Evolutionary conservation across 2,113 vertebrate species (phyloP), one percentile per base, ranked within the genome.

Genomic region (Rhadina sibilatrix): DNA sequence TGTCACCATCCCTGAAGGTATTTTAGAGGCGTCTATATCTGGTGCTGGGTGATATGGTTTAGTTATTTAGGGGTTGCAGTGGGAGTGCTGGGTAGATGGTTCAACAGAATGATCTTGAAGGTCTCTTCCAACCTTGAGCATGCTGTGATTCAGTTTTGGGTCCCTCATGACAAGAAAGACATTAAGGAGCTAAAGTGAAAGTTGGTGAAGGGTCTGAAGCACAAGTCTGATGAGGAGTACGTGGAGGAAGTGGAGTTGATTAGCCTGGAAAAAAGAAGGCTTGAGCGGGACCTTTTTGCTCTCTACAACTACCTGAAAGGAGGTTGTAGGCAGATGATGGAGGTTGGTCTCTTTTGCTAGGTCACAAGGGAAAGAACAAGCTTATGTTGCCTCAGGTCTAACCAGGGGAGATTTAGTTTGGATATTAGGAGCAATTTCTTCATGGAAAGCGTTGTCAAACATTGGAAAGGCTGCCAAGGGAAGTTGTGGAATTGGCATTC

Each of bases 251-350:
- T 17, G 17, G 14, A 3, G 5, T 10, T 52, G 11, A 25, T 66
- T 50, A 37, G 9, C 18, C 33, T 33, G 9, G 18, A 44, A 10
- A 52, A 77, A 44, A 37, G 21, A 14, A 44, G 25, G 7, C 6
- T 31, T 1, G 8, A 1, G 8, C 2, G 10, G 18, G 9, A 37
- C 5, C 7, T 33, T 44, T 68, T 52, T 31, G 11, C 17, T 31
- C 13, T 60, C 33, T 44, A 37, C 14, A 59, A 6, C 21, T 68
- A 37, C 6, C 9, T 86, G 25, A 44, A 77, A 37, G 5, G 7
- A 66, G 7, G 21, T 22, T 59, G 27, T 14, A 31, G 11, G 14
- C 31, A 33, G 21, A 6, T 76, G 44, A 17, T 37, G 27, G 3
- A 2, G 3, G 31, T 31, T 86, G 14, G 5, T 37, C 27, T 68